A percentile compares a stretch with the other conserved stretches of the same genome.
Evolutionary conservation across 2,888 invertebrate genomes (phyloP).

Genomic region (Agriopis aurantiaria): DNA sequence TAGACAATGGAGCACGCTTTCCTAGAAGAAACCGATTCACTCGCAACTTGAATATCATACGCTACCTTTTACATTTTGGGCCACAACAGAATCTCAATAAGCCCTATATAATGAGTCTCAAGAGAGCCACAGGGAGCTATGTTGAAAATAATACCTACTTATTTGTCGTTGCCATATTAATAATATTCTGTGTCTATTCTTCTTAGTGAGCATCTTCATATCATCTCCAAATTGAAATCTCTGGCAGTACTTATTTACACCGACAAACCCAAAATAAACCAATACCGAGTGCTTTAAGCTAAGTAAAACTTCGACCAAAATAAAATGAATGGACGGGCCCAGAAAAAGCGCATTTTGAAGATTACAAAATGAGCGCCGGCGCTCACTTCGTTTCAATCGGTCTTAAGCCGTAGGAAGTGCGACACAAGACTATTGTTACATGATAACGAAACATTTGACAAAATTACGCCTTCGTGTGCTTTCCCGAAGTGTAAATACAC

Average conservation of each 20-base stretch:
- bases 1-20: too few relatives aligned
- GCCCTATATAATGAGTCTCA: slow-evolving; percentile 67
- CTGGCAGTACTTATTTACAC: neutral
- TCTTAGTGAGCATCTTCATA: neutral
- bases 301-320: too few relatives aligned
- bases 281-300: neutral
- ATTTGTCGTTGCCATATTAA: slow-evolving; percentile 55
- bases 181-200: slow-evolving; percentile 40
- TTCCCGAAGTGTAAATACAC: too few relatives aligned
- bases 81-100: slow-evolving; percentile 56
- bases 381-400: too few relatives aligned
- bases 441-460: too few relatives aligned
- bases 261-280: neutral
- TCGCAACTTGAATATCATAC: neutral
- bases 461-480: too few relatives aligned
- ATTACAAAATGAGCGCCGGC: too few relatives aligned
- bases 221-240: neutral
- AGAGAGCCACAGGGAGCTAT: slow-evolving; percentile 54
- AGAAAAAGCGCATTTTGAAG: too few relatives aligned
- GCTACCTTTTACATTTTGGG: slow-evolving; percentile 15
- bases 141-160: slow-evolving; percentile 54
- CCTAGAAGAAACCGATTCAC: too few relatives aligned
- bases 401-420: too few relatives aligned
- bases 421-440: too few relatives aligned
- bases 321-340: too few relatives aligned